Evolutionary conservation across 2,113 vertebrate species (phyloP).

Genomic region (Oxyruncus cristatus): DNA sequence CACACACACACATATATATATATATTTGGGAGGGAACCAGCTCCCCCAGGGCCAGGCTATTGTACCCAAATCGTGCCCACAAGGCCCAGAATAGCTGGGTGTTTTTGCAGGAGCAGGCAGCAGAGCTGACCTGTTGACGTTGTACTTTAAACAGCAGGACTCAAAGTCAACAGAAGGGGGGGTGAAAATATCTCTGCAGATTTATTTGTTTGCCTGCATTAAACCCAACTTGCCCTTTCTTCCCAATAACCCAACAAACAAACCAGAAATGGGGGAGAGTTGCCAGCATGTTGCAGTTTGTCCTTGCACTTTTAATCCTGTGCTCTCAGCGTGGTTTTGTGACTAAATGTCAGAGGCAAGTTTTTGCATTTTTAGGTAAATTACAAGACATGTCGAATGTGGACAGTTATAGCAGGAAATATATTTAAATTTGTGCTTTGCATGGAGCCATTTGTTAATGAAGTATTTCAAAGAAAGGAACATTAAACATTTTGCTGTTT

Average conservation of each 20-base stretch:
- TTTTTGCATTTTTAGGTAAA: not conserved
- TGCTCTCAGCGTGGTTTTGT: accelerated
- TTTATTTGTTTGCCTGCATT: not conserved
- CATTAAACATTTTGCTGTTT: not conserved
- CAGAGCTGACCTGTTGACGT: not conserved
- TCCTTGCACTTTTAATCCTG: not conserved
- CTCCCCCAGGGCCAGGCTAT: not conserved
- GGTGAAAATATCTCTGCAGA: not conserved
- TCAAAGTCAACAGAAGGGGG: not conserved
- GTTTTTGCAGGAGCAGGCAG: not conserved
- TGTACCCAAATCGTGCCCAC: not conserved
- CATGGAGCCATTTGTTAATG: not conserved
- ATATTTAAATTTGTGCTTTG: not conserved
- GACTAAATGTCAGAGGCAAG: not conserved
- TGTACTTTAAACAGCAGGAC: not conserved
- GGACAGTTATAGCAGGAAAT: not conserved
- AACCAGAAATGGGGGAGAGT: not conserved
- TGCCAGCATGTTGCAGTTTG: not conserved
- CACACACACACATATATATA: no score
- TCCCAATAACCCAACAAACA: not conserved
- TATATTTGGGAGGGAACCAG: not conserved
- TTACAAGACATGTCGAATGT: not conserved
- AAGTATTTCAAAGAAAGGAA: not conserved
- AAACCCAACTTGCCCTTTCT: not conserved
- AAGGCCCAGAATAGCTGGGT: not conserved